Conservation (phyloP, 1,140 invertebrate genomes). For the Temnothorax longispinosus region DNA sequence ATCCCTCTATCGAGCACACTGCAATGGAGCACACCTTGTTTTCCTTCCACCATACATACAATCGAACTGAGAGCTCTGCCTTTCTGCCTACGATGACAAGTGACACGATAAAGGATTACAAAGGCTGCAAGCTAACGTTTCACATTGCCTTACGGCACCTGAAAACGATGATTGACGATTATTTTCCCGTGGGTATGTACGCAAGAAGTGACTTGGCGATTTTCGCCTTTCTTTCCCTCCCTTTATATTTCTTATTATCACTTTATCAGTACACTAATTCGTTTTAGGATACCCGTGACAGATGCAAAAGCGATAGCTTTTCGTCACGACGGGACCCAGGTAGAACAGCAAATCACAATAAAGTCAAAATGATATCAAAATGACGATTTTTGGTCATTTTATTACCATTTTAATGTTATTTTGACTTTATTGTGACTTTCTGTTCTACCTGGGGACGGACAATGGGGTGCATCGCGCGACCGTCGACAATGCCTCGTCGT, state of each 20-base stretch:
- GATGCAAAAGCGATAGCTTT: background rate
- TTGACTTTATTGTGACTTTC: too few species aligned
- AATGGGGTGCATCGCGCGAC: conserved; percentile 8
- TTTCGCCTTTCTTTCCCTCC: background rate
- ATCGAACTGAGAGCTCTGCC: too few species aligned
- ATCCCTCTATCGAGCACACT: too few species aligned
- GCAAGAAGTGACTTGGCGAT: background rate
- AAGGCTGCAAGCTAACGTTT: conserved; percentile 35
- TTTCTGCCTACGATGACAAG: conserved; percentile 12
- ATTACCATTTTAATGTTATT: too few species aligned
- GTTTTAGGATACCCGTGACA: background rate
- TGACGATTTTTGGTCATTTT: too few species aligned
- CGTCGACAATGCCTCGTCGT: background rate
- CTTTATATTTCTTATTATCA: too few species aligned
- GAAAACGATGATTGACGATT: conserved; percentile 35
- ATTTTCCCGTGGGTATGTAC: background rate
- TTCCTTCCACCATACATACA: too few species aligned
- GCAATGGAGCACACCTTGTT: too few species aligned
- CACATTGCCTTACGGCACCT: conserved; percentile 1
- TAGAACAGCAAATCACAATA: too few species aligned
- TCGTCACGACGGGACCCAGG: background rate
- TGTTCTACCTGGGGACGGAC: too few species aligned
- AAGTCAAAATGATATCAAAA: too few species aligned
- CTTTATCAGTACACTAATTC: background rate
- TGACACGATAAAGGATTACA: conserved; percentile 15